Base-by-base conservation (phyloP, 2,888 invertebrate species). In the Melanotus villosus region DNA sequence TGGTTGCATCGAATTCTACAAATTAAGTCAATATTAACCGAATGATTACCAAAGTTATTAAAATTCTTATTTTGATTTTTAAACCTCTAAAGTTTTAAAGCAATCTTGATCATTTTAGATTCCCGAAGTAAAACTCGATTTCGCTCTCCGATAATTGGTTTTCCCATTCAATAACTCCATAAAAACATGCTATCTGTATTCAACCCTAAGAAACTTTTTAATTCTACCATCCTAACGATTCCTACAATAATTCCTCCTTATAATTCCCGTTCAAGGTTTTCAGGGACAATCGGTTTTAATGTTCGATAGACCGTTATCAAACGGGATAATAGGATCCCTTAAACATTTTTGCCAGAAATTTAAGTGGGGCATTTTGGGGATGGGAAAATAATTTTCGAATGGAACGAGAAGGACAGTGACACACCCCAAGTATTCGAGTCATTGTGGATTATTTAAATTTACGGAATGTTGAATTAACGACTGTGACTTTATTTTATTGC, bases 371-470 rank as follows among this genome's bases (percentile, higher is more conserved):
- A 12, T 47, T 26, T 47, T 47, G 23, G 7, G 47, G 21, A 2
- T 23, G n/a, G 23, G n/a, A n/a, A 23, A 7, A 47, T 47, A 21
- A 47, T 47, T 47, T 47, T 23, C 47, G 6, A 23, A 10, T 12
- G 47, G 19, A 23, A n/a, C 12, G n/a, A 23, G 47, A 23, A 47
- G 23, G 47, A 23, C 47, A 12, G 6, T 23, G 47, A 47, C 19
- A 45, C 47, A 23, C 47, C 21, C 23, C 26, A 47, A 47, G 10
- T 47, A 7, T 47, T 47, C 47, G n/a, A 45, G 21, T 45, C 19
- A 26, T 52, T 34, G 18, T 14, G 14, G 54, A 54, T 36, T 54
- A 54, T 54, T 54, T 54, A 32, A 54, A 54, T 54, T 19, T 18
- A 34, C 10, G 54, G 34, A 54, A 36, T 34, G 19, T 16, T 54